Evolutionary conservation across 1,140 invertebrate species (phyloP).

Genomic region (Drosophila eugracilis): DNA sequence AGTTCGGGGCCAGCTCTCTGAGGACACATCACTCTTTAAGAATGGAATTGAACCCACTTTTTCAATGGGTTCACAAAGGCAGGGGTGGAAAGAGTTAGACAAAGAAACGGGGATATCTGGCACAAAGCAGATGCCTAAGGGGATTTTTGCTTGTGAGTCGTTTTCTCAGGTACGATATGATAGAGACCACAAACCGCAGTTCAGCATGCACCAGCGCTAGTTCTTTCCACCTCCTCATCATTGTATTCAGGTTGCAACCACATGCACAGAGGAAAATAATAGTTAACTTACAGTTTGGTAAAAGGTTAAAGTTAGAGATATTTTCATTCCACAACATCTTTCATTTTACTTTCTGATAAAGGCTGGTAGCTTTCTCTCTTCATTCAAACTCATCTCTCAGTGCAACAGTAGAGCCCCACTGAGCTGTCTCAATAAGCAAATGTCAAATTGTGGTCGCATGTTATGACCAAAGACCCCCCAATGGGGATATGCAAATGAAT

Average conservation of each 20-base stretch:
- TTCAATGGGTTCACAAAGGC: conserved; percentile 5
- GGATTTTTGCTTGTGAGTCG: conserved; percentile 1
- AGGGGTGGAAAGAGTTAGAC: not conserved
- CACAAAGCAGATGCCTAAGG: conserved; percentile 25
- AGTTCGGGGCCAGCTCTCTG: conserved; percentile 18
- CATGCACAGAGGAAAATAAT: not conserved
- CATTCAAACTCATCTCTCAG: too few species aligned
- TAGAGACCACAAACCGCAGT: conserved; percentile 38
- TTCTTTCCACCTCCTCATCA: not conserved
- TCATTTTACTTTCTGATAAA: too few species aligned
- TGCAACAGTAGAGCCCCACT: not conserved
- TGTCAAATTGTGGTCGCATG: conserved; percentile 48
- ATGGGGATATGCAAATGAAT: conserved; percentile 61
- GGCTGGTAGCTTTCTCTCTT: too few species aligned
- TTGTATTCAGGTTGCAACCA: conserved; percentile 36
- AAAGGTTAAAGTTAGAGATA: not conserved
- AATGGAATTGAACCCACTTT: not conserved
- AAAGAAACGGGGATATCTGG: conserved; percentile 4
- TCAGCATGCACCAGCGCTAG: conserved; percentile 11
- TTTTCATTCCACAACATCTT: too few species aligned
- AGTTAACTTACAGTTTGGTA: not conserved
- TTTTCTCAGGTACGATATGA: conserved; percentile 7
- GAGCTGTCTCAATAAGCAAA: conserved; percentile 34
- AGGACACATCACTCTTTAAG: conserved; percentile 11
- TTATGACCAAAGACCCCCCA: conserved; percentile 34